Evolutionary conservation across 2,797 vertebrate species (phyloP), one percentile per base, ranked within the genome.

Genomic region (Micrastur ruficollis): DNA sequence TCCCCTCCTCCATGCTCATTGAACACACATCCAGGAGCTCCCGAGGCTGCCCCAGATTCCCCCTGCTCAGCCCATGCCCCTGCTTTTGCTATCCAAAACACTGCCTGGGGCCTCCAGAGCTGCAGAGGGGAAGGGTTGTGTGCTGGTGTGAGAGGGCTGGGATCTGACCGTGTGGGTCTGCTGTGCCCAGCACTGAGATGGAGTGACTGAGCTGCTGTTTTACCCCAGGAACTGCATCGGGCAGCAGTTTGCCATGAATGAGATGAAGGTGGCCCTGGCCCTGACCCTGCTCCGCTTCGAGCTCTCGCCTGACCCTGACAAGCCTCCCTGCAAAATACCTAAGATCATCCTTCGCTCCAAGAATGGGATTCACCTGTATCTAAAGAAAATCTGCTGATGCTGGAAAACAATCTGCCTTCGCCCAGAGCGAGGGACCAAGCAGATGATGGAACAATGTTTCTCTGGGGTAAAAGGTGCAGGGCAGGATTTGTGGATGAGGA

Each of bases 211-310:
- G n/a, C 40, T 44, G 55, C 63, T 5, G 2, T 86, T 78, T 70
- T n/a, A 23, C 61, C 3, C 6, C 95, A 99, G 99, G 97, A 99
- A 99, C 82, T 99, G 99, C 97, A 99, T 99, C 1, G 98, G 99
- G 62, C 99, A 99, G 98, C 98, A 94, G 90, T 99, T 99, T 20
- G 98, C 99, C 93, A 98, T 99, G 98, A 99, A 98, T 1, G 99
- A 99, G 98, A 95, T 99, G 97, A 99, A 99, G 96, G 98, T 98
- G 72, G 98, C 93, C 0, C 97, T 98, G 10, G 98, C 98, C 6
- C 67, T 98, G 93, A 98, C 98, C 6, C 96, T 99, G 83, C 98
- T 90, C 91, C 98, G 97, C 78, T 99, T 98, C 12, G 58, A 98
- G 50, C 98, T 99, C 91, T 93, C 97, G 0, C 98, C 98, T 1